Evolutionary conservation across 2,113 vertebrate genomes (phyloP).

Genomic region (Panthera uncia): DNA sequence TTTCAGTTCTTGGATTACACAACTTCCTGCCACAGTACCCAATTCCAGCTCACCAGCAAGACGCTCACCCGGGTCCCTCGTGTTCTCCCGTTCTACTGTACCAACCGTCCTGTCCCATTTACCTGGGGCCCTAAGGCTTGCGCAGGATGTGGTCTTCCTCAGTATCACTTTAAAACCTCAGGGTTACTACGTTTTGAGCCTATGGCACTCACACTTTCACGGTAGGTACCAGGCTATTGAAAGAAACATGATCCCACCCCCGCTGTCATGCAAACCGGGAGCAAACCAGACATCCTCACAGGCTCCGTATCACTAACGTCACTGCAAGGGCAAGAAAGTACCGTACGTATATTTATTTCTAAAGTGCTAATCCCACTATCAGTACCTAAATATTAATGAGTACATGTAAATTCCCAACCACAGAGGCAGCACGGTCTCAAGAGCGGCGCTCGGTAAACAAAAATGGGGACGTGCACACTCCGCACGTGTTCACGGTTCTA

Average conservation of each 20-base stretch:
- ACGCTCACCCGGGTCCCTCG: accelerated
- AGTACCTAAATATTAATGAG: not conserved
- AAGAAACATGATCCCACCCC: not conserved
- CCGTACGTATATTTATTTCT: not conserved
- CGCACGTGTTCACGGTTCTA: not conserved
- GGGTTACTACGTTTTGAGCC: not conserved
- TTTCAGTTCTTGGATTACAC: not conserved
- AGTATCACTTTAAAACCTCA: not conserved
- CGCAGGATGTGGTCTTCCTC: not conserved
- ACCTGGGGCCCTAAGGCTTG: accelerated
- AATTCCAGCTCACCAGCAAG: accelerated
- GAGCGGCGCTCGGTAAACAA: not conserved
- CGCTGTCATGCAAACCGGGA: not conserved
- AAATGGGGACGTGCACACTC: not conserved
- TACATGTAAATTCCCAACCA: not conserved
- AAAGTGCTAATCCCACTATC: not conserved
- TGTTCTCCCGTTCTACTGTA: accelerated
- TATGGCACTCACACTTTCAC: not conserved
- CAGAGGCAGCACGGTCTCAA: not conserved
- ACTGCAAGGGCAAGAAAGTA: not conserved
- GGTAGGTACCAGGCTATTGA: not conserved
- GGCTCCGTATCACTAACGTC: not conserved
- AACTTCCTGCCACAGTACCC: not conserved
- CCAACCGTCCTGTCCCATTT: accelerated
- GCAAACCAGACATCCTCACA: not conserved